Evolutionary conservation across 1,140 invertebrate species (phyloP), one percentile per base, ranked within the genome.

Genomic region (Ladona fulva): DNA sequence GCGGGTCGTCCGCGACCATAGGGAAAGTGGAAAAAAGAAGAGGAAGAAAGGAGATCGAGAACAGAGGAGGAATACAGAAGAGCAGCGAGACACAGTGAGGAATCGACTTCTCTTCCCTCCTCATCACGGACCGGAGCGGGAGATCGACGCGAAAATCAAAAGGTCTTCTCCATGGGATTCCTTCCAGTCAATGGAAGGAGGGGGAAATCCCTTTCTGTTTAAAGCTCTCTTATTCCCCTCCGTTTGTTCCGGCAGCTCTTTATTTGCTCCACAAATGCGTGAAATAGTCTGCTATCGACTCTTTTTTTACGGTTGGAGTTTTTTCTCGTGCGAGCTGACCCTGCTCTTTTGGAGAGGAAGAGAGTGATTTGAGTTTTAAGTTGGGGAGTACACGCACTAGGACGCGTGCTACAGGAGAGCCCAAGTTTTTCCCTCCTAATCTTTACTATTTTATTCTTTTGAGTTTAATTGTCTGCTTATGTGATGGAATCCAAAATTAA

Each of bases 191-290:
- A 66, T 66, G 52, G 52, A 22, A 66, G 52, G 52, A 22, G n/a
- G 52, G 52, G 52, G 44, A 22, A 12, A 5, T 6, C 52, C 52
- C 52, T 66, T 66, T 66, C 52, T 66, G 52, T 66, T 66, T 66
- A 66, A 66, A 66, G n/a, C 5, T 22, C 29, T 37, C 29, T 37
- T 8, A 8, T 37, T 37, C 29, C 29, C 29, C 29, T 37, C 29
- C 29, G 29, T 37, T 37, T 37, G 29, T 37, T 37, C 29, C 29
- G 29, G 29, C 29, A 37, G n/a, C n/a, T 66, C 52, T 66, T 66
- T 66, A 66, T 66, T 66, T 66, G 52, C 52, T 66, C 52, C 52
- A 66, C 52, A 66, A 66, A 66, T 66, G 52, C 52, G 52, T 66
- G 52, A 66, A 66, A 66, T 66, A 66, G 52, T 22, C 16, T 66